These are phyloP conservation scores for Perca flavescens DNA, from an alignment of 2,113 vertebrate genomes.

Conservation along the genomic window DNA sequence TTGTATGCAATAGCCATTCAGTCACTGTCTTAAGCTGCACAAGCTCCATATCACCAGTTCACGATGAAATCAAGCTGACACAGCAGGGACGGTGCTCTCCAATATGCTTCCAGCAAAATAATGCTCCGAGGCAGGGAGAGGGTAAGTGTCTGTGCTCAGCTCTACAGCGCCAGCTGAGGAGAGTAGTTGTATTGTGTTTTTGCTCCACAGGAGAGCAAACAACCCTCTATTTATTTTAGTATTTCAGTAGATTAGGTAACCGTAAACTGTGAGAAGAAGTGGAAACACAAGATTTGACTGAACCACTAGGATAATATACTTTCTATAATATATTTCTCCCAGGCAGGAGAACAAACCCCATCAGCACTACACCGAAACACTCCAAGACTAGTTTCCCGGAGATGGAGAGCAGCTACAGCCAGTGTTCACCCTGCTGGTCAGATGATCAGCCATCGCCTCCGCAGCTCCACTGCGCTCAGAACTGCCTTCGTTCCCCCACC, in stretches of 20 bases:
- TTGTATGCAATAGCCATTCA: conserved; percentile 86
- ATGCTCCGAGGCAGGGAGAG: conserved; percentile 84
- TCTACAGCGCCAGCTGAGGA: neutral
- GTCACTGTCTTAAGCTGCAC: conserved; percentile 87
- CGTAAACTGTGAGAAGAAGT: neutral
- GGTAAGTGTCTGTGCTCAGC: conserved; percentile 77
- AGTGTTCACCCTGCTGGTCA: conserved; percentile 73
- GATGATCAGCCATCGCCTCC: conserved; percentile 49
- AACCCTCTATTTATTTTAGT: neutral
- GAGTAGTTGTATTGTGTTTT: neutral
- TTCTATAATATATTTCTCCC: no score
- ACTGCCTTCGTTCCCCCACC: conserved; percentile 28
- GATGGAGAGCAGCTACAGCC: conserved; percentile 78
- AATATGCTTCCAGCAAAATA: conserved; percentile 80
- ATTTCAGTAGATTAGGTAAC: neutral
- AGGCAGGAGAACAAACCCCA: conserved; percentile 79
- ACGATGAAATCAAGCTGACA: conserved; percentile 87
- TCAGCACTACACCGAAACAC: conserved; percentile 49
- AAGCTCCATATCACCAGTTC: conserved; percentile 84
- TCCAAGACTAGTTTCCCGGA: conserved; percentile 75
- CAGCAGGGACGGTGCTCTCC: conserved; percentile 87
- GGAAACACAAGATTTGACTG: neutral
- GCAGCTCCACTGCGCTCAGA: conserved; percentile 45
- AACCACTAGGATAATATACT: neutral
- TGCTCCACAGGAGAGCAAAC: neutral